Conservation (phyloP, 2,888 invertebrate genomes). For the Diadromus collaris region DNA sequence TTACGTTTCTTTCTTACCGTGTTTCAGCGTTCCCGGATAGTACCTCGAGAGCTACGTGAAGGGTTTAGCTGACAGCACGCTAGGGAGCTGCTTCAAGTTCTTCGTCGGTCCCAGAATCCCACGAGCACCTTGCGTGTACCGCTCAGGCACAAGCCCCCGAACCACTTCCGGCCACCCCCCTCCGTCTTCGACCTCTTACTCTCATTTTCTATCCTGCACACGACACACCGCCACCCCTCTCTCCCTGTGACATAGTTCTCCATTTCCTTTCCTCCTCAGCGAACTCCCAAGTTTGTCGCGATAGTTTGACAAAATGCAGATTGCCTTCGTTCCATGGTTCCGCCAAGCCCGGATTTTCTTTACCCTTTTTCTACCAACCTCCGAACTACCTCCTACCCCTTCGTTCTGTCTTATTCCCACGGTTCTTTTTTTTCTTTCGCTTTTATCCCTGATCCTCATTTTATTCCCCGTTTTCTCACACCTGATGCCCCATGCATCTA, state of each 20-base stretch:
- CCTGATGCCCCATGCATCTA: constrained; percentile 39
- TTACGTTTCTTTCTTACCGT: constrained; percentile 43
- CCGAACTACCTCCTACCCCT: constrained; percentile 6
- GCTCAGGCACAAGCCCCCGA: constrained; percentile 53
- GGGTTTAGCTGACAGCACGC: constrained; percentile 72
- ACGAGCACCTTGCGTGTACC: constrained; percentile 52
- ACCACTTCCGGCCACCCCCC: constrained; percentile 56
- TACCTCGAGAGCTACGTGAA: constrained; percentile 66
- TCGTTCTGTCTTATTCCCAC: constrained; percentile 24
- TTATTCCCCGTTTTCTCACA: constrained; percentile 43
- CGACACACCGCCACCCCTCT: constrained; percentile 17
- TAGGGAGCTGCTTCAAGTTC: constrained; percentile 69
- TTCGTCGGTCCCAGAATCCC: constrained; percentile 57
- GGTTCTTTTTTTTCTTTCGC: constrained; percentile 5
- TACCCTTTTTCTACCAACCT: constrained; percentile 24
- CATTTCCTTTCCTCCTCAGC: constrained; percentile 35
- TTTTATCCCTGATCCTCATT: constrained; percentile 35
- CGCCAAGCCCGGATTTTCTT: constrained; percentile 36
- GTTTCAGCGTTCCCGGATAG: constrained; percentile 40
- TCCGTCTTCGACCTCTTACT: constrained; percentile 49
- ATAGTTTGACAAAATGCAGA: constrained; percentile 76
- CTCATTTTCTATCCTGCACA: constrained; percentile 47
- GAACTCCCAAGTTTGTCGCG: constrained; percentile 62
- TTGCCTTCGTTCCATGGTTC: constrained; percentile 68
- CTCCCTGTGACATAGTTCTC: constrained; percentile 20